phyloP scores from a whole-genome alignment of 1,140 invertebrate genomes.

The Pollicipes pollicipes region DNA sequence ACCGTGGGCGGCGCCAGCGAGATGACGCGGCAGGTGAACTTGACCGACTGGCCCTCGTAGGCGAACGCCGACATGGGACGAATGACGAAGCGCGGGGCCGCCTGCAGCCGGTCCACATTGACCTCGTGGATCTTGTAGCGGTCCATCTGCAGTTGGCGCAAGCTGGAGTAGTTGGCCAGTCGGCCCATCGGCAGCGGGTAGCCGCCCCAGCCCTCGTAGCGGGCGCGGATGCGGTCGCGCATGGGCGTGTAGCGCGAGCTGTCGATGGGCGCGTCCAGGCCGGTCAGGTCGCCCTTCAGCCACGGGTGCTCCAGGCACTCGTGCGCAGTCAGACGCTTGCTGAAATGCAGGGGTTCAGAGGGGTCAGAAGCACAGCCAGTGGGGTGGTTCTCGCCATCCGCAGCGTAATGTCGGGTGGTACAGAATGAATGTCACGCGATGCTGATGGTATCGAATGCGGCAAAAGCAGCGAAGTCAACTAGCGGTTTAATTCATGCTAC shows the following conservation, averaged over 20 bases:
- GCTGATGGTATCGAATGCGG: too few relatives aligned
- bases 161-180: conserved; percentile 87
- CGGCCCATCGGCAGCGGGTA: conserved; percentile 85
- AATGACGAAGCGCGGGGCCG: conserved; percentile 96
- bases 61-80: too few relatives aligned
- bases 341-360: too few relatives aligned
- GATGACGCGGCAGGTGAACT: too few relatives aligned
- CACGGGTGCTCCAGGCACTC: conserved; percentile 90
- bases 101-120: conserved; percentile 89
- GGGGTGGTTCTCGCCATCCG: too few relatives aligned
- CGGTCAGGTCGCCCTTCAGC: conserved; percentile 66
- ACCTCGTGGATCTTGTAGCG: conserved; percentile 93
- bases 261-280: conserved; percentile 54
- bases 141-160: conserved; percentile 88
- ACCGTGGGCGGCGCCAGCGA: too few relatives aligned
- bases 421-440: too few relatives aligned
- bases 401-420: too few relatives aligned
- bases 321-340: conserved; percentile 92
- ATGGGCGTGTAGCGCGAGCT: conserved; percentile 66
- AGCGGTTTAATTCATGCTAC: too few relatives aligned
- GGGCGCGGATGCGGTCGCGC: conserved; percentile 63
- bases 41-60: too few relatives aligned
- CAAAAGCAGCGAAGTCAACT: too few relatives aligned
- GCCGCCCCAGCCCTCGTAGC: conserved; percentile 79
- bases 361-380: too few relatives aligned